These are phyloP conservation scores for Sander lucioperca DNA, from an alignment of 2,113 vertebrate genomes.

Conservation along the genomic window DNA sequence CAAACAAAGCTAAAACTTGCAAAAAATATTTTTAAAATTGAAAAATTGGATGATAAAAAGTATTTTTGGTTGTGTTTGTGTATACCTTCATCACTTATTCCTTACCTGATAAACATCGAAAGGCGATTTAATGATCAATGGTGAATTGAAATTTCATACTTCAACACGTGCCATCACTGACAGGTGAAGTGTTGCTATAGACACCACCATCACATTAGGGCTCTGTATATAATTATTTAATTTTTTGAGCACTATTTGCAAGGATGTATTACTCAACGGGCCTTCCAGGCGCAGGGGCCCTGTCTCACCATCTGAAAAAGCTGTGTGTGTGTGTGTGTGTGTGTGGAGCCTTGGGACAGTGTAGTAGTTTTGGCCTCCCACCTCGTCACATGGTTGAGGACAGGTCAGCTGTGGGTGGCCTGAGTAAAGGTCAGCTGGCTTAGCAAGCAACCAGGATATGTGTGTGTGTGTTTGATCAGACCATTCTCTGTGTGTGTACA, in stretches of 20 bases:
- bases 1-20: too few species aligned
- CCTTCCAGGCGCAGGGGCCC: too few species aligned
- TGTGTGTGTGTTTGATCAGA: slow-evolving; percentile 36
- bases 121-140: not conserved
- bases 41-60: too few species aligned
- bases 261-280: too few species aligned
- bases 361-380: slow-evolving; percentile 53
- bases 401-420: slow-evolving; percentile 74
- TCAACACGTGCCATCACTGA: not conserved
- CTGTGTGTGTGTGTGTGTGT: slow-evolving; percentile 20
- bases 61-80: too few species aligned
- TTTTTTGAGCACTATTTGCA: too few species aligned
- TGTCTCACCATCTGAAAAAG: not conserved
- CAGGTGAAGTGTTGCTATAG: not conserved
- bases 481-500: slow-evolving; percentile 34
- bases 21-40: too few species aligned
- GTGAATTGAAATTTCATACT: not conserved
- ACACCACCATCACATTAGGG: not conserved
- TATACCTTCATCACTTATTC: not conserved
- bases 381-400: slow-evolving; percentile 60
- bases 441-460: slow-evolving; percentile 63
- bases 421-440: slow-evolving; percentile 79
- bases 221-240: not conserved
- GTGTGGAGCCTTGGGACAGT: not conserved
- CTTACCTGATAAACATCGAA: not conserved